Conservation (phyloP, 2,797 vertebrate species). For the Acanthurus lineatus region DNA sequence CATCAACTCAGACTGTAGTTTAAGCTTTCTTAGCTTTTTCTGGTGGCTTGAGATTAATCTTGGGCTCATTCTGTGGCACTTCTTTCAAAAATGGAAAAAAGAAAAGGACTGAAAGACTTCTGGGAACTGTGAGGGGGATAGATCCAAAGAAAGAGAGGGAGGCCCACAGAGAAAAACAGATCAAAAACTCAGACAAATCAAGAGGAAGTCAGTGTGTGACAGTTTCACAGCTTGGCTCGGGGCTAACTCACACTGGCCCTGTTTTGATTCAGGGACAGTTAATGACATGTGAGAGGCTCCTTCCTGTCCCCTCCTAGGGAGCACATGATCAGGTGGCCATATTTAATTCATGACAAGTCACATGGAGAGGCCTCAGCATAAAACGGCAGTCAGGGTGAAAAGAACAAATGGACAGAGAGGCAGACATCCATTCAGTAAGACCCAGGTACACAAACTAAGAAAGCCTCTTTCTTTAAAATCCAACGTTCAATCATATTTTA, state of each 20-base stretch:
- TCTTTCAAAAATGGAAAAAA: slow-evolving; percentile 15
- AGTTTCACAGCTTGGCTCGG: slow-evolving; percentile 54
- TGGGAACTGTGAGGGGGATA: neutral
- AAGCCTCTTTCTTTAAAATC: slow-evolving; percentile 68
- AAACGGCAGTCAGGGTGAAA: slow-evolving; percentile 79
- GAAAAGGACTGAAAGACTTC: slow-evolving; percentile 3
- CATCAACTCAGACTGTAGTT: neutral
- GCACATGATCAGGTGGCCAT: slow-evolving; percentile 80
- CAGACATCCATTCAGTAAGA: slow-evolving; percentile 59
- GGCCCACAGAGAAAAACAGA: slow-evolving; percentile 35
- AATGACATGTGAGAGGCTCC: slow-evolving; percentile 84
- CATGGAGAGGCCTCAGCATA: slow-evolving; percentile 74
- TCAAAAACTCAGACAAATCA: slow-evolving; percentile 56
- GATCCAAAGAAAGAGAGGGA: slow-evolving; percentile 11
- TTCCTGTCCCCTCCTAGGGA: slow-evolving; percentile 79
- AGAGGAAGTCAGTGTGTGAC: slow-evolving; percentile 53
- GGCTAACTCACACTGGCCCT: slow-evolving; percentile 55
- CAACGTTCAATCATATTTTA: slow-evolving; percentile 85
- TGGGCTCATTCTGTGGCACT: neutral
- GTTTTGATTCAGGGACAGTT: slow-evolving; percentile 77
- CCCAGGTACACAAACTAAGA: slow-evolving; percentile 48
- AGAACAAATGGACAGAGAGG: slow-evolving; percentile 72
- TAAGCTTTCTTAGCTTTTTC: neutral
- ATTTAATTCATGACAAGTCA: slow-evolving; percentile 88
- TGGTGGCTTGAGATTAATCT: neutral